These are phyloP conservation scores for Addax nasomaculatus DNA, from an alignment of 2,113 vertebrate species.

Conservation along the genomic window DNA sequence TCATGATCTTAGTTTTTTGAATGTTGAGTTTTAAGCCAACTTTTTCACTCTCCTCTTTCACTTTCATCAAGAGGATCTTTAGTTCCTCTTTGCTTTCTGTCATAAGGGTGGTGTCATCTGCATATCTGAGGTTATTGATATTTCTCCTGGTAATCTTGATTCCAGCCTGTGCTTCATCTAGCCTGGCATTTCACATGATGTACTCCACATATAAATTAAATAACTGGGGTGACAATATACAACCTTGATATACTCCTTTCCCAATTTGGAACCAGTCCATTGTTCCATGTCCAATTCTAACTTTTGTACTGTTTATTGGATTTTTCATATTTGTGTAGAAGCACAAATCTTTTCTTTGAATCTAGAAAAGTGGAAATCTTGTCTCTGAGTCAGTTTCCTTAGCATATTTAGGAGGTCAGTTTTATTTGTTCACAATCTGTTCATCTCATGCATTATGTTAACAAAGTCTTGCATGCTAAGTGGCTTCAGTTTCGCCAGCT, in stretches of 20 bases:
- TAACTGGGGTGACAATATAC: neutral
- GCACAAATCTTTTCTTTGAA: neutral
- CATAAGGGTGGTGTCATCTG: neutral
- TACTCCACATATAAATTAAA: neutral
- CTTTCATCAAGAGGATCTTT: neutral
- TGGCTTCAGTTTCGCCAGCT: accelerated
- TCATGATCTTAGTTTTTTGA: neutral
- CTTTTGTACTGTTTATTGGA: neutral
- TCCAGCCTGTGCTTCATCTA: neutral
- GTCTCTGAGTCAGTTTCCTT: neutral
- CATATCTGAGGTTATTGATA: neutral
- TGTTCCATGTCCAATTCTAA: neutral
- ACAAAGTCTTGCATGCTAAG: neutral
- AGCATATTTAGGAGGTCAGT: neutral
- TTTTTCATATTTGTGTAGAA: neutral
- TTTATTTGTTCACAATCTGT: neutral
- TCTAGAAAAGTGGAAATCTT: neutral
- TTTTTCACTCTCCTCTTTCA: neutral
- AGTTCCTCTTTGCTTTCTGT: neutral
- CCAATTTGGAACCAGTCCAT: neutral
- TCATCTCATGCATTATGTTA: neutral
- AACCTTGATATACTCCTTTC: neutral
- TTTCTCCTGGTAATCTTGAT: neutral
- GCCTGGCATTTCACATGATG: neutral
- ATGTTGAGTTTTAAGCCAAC: neutral